Evolutionary conservation across 2,113 vertebrate genomes (phyloP).

Genomic region (Porphyrio hochstetteri): DNA sequence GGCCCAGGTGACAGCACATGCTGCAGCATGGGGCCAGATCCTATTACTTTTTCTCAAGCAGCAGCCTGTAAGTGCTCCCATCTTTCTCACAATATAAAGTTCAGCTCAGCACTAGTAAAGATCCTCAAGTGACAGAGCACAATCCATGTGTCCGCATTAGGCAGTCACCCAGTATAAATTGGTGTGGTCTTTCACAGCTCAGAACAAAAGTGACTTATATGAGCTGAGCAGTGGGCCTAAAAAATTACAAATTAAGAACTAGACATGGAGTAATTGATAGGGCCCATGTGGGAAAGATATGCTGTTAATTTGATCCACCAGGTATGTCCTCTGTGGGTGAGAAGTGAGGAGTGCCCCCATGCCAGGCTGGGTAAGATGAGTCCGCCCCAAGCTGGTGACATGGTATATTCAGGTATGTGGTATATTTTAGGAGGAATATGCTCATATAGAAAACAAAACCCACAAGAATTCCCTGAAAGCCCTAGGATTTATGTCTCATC

Average conservation of each 20-base stretch:
- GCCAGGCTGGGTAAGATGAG: rapidly evolving
- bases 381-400: not conserved
- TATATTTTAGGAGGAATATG: not conserved
- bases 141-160: not conserved
- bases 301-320: not conserved
- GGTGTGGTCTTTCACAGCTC: not conserved
- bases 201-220: not conserved
- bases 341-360: not conserved
- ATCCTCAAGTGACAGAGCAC: not conserved
- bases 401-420: not conserved
- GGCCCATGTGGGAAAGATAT: not conserved
- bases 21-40: not conserved
- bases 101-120: not conserved
- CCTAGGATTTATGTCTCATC: not conserved
- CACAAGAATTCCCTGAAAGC: not conserved
- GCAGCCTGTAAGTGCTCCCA: not conserved
- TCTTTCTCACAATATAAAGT: not conserved
- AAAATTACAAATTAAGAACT: not conserved
- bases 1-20: not conserved
- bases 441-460: not conserved
- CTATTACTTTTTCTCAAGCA: not conserved
- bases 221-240: not conserved
- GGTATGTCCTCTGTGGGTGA: not conserved
- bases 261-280: not conserved
- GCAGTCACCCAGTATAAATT: not conserved